These are phyloP conservation scores for Microtus californicus DNA, from an alignment of 2,797 vertebrate genomes.

Conservation along the genomic window DNA sequence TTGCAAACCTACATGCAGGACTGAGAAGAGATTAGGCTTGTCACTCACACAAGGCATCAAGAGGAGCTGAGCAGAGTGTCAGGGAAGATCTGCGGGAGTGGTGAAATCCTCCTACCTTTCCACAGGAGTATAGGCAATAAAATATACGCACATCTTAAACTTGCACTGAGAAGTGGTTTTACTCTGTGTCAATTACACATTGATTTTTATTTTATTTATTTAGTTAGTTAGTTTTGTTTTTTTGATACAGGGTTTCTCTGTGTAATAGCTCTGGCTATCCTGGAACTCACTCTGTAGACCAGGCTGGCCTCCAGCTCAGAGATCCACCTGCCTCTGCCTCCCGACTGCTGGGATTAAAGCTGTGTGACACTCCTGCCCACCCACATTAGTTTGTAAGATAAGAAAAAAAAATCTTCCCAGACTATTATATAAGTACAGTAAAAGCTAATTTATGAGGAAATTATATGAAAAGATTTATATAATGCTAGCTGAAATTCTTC, in stretches of 20 bases:
- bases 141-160: background rate
- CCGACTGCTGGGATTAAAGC: background rate
- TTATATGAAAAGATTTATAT: background rate
- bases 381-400: slow-evolving; percentile 9
- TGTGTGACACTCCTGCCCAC: background rate
- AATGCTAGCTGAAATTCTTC: background rate
- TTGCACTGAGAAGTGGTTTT: background rate
- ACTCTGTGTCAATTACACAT: background rate
- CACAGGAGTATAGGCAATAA: background rate
- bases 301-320: background rate
- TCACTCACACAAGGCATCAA: background rate
- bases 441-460: slow-evolving; percentile 23
- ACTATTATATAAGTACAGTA: background rate
- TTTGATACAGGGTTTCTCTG: background rate
- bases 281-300: background rate
- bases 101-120: background rate
- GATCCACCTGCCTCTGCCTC: background rate
- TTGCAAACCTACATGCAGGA: background rate
- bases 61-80: background rate
- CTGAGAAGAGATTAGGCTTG: background rate
- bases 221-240: background rate
- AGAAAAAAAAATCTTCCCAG: background rate
- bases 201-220: background rate
- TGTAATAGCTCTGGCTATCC: background rate
- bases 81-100: background rate